Base-by-base conservation (phyloP, 1,140 invertebrate genomes). In the Dufourea novaeangliae region DNA sequence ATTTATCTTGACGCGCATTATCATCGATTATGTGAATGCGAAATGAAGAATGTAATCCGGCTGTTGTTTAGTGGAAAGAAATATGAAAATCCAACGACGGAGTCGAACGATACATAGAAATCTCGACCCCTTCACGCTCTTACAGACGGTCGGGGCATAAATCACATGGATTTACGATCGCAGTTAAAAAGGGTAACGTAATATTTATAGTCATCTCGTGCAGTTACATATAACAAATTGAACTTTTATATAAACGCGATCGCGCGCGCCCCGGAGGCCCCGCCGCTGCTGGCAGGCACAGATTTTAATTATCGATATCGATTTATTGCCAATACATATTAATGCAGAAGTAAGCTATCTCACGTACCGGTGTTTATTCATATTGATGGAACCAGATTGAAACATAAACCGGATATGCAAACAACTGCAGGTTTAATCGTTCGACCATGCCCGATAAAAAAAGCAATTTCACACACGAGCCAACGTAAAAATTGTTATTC, bases 301-400 rank as follows among this genome's bases (percentile, higher is more conserved):
- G 91, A 92, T 92, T 92, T 92, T 91, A 92, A 92, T 92, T 92
- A 92, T 91, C 91, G 91, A 92, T 92, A 92, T 92, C 90, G 91
- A 92, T 92, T 92, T 91, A 91, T 91, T 88, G 90, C 87, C 89
- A 90, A 91, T 91, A 90, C 89, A 92, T 91, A 91, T 91, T 91
- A 91, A 91, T 91, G 86, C 79, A 83, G 69, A 70, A 63, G 64
- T 83, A 70, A 75, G 83, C 85, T 78, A 84, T 85, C 86, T 86
- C 86, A 86, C 84, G 81, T 82, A 77, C 71, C 72, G 80, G 85
- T 91, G 87, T 91, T 91, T 91, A 91, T 91, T 91, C 86, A 88
- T 87, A 91, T 89, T 91, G 88, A 92, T 91, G 85, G 77, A 87
- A 88, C 88, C 88, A 81, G 89, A 91, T 91, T 90, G 87, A 91